Base-by-base conservation (phyloP, 2,113 vertebrate genomes). In the Cyphomyrus plagiostoma region DNA sequence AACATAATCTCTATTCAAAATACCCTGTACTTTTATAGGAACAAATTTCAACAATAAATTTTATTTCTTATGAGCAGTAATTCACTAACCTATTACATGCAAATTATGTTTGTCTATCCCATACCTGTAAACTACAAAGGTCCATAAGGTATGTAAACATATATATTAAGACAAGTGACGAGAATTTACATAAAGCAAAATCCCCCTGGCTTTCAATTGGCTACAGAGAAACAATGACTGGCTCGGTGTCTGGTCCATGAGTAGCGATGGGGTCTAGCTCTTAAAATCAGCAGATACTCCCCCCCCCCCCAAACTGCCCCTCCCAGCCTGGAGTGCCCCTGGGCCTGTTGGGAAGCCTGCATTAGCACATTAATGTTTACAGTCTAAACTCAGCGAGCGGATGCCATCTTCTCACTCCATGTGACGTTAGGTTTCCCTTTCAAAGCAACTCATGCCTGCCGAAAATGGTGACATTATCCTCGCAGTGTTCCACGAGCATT, bases 351-450 rank as follows among this genome's bases (percentile, higher is more conserved):
- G 58, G 10, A 86, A 87, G 42, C n/a, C 10, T n/a, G 48, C 66
- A 90, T 80, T 82, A 77, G 50, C 15, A 87, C 23, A 21, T 49
- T 53, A 45, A 86, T 86, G 56, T 89, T 66, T 89, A 86, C 82
- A 62, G 42, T 17, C 82, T 30, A 26, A 89, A 86, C 83, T 35
- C 52, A 58, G 35, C 21, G 70, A 19, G 19, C 53, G 50, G 35
- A 70, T 53, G 85, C 13, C 48, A 86, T 48, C n/a, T 30, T 26
- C 11, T 19, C 45, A 86, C 42, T n/a, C 21, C 80, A 23, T 15
- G 42, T 23, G 80, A 83, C 8, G 7, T 83, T 83, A 17, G 2
- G 42, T 46, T 45, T 83, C 21, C 17, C 19, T 46, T 83, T 42
- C 35, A 83, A 83, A 83, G 80, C 42, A 46, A 83, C 10, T 83